Conservation (phyloP, 2,113 vertebrate species). For the Columba livia region DNA sequence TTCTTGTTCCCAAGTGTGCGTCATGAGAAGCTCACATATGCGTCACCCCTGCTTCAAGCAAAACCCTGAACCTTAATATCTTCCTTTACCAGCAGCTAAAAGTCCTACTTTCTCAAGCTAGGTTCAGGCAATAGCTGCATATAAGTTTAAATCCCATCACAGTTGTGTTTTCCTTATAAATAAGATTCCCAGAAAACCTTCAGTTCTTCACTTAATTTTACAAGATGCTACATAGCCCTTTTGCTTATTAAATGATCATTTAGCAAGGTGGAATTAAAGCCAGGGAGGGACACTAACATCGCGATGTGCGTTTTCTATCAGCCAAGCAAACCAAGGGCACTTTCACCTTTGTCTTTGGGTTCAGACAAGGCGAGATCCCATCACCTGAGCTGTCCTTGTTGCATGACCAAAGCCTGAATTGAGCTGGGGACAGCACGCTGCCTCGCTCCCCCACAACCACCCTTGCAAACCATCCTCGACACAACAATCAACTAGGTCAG, state of each 20-base stretch:
- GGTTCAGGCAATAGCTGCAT: neutral
- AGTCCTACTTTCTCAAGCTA: neutral
- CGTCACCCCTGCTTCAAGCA: neutral
- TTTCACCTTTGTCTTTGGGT: neutral
- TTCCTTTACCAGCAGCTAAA: neutral
- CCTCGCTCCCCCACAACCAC: neutral
- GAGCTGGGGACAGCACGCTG: neutral
- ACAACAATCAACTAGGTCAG: rapidly evolving
- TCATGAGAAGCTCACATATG: neutral
- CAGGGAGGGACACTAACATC: neutral
- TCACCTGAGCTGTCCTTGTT: neutral
- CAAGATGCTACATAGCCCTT: neutral
- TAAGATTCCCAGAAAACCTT: neutral
- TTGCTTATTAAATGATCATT: neutral
- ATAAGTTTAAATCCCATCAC: neutral
- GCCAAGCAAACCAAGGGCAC: neutral
- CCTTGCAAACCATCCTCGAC: rapidly evolving
- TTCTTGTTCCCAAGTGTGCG: neutral
- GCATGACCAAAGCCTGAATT: neutral
- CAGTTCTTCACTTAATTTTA: neutral
- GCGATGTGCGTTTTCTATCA: rapidly evolving
- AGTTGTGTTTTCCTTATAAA: neutral
- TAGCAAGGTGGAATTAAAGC: neutral
- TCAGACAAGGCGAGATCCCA: neutral
- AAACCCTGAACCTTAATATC: neutral